Base-by-base conservation (phyloP, 2,113 vertebrate genomes). In the Misgurnus mizolepis region DNA sequence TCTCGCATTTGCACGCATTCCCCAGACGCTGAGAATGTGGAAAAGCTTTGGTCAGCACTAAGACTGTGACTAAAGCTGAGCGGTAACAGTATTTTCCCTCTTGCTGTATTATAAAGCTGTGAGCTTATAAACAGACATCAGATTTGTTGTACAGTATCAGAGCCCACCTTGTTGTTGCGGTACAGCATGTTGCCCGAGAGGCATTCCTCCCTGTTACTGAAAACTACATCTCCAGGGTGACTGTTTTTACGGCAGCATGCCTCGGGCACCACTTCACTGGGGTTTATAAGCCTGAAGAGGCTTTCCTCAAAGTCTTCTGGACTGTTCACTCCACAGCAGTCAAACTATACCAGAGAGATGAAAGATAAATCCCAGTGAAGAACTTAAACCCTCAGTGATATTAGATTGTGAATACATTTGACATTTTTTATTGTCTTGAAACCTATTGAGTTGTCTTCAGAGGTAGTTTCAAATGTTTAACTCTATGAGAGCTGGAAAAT, bases 291-390 rank as follows among this genome's bases (percentile, higher is more conserved):
- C 14, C 87, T 88, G 82, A 95, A 94, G 1, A 93, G 86, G 27
- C 94, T 91, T 7, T 91, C 88, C 87, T 92, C 93, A 83, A 98
- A 98, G 86, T 99, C 97, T 84, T 98, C 95, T 0, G 96, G 95
- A 71, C 96, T 96, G 0, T 95, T 97, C 87, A 98, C 95, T 62
- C 97, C 97, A 15, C 97, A 99, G 93, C 97, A 98, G 67, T 96
- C 94, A 84, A 98, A 98, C 97, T 98, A 83, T 56, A 68, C 82
- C 49, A 85, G n/a, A 80, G 83, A 72, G 73, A 84, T 4, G 5
- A 17, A 61, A 12, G 49, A 12, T 53, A 11, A 53, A 34, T 3
- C 11, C 12, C 1, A 53, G 9, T 12, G 11, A 53, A 14, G 49
- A 10, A 47, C 7, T 47, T 7, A 10, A 47, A 11, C 49, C 49